These are phyloP conservation scores for Murina feae DNA, from an alignment of 2,113 vertebrate genomes.

Conservation along the genomic window DNA sequence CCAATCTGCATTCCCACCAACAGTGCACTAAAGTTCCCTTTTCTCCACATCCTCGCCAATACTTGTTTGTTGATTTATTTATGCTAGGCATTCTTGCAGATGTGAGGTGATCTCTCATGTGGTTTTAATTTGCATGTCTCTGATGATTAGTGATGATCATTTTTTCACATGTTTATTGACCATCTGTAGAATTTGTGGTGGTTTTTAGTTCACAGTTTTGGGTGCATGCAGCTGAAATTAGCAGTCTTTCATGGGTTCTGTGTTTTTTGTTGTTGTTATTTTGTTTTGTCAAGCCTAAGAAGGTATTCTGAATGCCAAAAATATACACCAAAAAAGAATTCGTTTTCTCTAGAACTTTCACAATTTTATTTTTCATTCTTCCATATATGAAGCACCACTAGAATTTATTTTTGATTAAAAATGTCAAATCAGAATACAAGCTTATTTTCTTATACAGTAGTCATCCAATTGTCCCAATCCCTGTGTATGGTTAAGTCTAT, in stretches of 20 bases:
- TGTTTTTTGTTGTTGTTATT: neutral
- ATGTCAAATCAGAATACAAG: neutral
- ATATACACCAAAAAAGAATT: neutral
- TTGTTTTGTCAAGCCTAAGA: neutral
- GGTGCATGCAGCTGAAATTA: neutral
- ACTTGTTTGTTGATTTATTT: neutral
- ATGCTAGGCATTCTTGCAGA: neutral
- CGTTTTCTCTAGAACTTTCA: neutral
- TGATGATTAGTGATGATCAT: neutral
- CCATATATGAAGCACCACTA: neutral
- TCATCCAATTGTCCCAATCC: neutral
- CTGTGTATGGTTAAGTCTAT: neutral
- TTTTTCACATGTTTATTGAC: neutral
- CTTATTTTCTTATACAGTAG: neutral
- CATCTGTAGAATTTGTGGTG: neutral
- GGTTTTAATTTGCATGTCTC: neutral
- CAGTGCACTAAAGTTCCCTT: neutral
- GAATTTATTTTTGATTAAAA: constrained; percentile 6
- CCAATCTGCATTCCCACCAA: neutral
- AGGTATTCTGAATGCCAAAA: neutral
- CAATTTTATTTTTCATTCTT: neutral
- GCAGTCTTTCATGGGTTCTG: neutral
- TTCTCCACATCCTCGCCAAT: neutral
- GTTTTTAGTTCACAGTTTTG: neutral
- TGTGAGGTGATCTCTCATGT: neutral